Evolutionary conservation across 2,797 vertebrate genomes (phyloP).

Genomic region (Novumbra hubbsi): DNA sequence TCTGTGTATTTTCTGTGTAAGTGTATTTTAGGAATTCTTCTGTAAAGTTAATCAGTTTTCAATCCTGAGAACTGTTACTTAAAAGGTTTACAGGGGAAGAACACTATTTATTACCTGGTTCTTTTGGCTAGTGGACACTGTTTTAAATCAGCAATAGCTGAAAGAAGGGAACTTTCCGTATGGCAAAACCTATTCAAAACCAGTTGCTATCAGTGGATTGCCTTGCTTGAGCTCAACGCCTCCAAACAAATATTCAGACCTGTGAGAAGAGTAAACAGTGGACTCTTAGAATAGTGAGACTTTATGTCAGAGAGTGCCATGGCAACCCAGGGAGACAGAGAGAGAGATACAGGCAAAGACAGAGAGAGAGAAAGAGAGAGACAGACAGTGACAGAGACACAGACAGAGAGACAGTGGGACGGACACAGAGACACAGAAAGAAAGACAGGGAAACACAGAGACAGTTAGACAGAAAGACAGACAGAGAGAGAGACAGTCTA

Average conservation of each 20-base stretch:
- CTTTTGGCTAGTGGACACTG: neutral
- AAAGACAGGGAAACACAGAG: neutral
- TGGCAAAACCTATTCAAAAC: neutral
- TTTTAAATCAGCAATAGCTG: neutral
- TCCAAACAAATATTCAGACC: conserved; percentile 28
- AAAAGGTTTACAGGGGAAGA: neutral
- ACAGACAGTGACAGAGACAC: neutral
- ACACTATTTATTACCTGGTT: neutral
- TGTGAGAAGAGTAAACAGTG: conserved; percentile 42
- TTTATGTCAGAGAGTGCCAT: conserved; percentile 23
- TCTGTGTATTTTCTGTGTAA: too few species aligned
- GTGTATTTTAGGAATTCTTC: neutral
- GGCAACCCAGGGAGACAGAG: neutral
- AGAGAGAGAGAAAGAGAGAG: neutral
- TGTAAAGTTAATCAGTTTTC: too few species aligned
- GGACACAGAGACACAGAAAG: neutral
- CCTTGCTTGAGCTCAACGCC: conserved; percentile 3
- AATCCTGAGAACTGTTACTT: neutral
- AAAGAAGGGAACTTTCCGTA: neutral
- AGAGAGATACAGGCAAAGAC: too few species aligned
- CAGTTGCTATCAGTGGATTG: neutral
- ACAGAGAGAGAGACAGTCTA: too few species aligned
- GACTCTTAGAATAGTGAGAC: neutral
- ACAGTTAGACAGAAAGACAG: neutral
- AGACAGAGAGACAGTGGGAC: neutral